Evolutionary conservation across 2,888 invertebrate species (phyloP), one percentile per base, ranked within the genome.

Genomic region (Tetranychus truncatus): DNA sequence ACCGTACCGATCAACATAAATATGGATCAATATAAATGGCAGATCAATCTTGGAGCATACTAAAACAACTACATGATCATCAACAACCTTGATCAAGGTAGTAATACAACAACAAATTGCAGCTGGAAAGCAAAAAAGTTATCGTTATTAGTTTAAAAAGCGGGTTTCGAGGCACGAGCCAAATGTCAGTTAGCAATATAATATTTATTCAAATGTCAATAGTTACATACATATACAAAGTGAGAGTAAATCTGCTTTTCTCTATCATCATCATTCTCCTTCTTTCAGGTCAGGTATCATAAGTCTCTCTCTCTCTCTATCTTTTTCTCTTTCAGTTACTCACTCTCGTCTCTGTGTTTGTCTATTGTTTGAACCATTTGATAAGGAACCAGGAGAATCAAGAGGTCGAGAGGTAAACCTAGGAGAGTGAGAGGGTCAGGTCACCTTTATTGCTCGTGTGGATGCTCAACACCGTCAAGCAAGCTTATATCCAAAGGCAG

Each of bases 151-250:
- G 55, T 55, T 55, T 55, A 55, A 55, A 55, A 55, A 55, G 55
- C 55, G 55, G 55, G 55, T 55, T 55, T 55, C 55, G 55, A 55
- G 55, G 55, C 55, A 55, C 55, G 55, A 55, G 55, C 55, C 55
- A 55, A 55, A 55, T 55, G 55, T 55, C 55, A 55, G 55, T 55
- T 55, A 55, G 15, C 55, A 55, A 55, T 55, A 55, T 55, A 55
- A 55, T 55, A 55, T 55, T 55, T 55, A 55, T 55, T 55, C 55
- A 55, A 55, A 55, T 55, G 55, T 55, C 55, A 55, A 55, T 55
- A 55, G 55, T 15, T 55, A 55, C 11, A 55, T 9, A 15, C 34
- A 34, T 34, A 34, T 34, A 34, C 34, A 15, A 55, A 55, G 55
- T 15, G 55, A 55, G 55, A 55, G 55, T 55, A 55, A 55, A 55